Conservation (phyloP, 2,888 invertebrate genomes). For the Rhagonycha lutea region DNA sequence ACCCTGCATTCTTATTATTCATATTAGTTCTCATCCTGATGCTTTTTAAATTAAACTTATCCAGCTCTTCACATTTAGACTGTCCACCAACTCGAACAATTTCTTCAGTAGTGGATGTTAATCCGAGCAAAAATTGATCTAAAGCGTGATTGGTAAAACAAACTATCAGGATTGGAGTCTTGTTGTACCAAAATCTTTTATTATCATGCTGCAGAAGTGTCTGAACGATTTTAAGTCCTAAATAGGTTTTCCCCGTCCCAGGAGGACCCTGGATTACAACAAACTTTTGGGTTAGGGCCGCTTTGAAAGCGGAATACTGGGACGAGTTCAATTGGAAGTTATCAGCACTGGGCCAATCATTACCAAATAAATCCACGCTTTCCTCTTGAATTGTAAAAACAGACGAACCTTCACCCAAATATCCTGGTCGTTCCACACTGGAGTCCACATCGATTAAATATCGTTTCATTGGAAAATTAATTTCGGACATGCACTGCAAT, state of each 20-base stretch:
- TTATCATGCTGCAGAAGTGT: constrained; percentile 64
- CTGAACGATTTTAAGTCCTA: constrained; percentile 74
- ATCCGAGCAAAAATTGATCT: constrained; percentile 81
- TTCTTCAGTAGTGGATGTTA: constrained; percentile 61
- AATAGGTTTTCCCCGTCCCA: too few relatives aligned
- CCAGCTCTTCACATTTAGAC: constrained; percentile 63
- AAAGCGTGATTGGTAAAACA: constrained; percentile 87
- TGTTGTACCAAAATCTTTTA: constrained; percentile 51
- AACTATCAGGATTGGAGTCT: constrained; percentile 71
- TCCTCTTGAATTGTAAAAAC: too few relatives aligned
- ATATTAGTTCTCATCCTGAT: not conserved
- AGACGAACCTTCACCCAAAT: too few relatives aligned
- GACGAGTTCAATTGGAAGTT: too few relatives aligned
- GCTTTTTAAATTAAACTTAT: constrained; percentile 59
- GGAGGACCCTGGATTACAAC: too few relatives aligned
- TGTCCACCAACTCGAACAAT: constrained; percentile 74
- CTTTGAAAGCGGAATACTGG: too few relatives aligned
- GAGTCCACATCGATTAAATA: constrained; percentile 65
- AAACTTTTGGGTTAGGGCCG: too few relatives aligned
- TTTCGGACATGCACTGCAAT: constrained; percentile 61
- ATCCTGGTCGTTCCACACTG: constrained; percentile 50
- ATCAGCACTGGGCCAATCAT: too few relatives aligned
- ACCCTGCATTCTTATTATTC: not conserved
- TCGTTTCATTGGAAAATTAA: constrained; percentile 68
- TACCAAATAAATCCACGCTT: too few relatives aligned